phyloP scores from a whole-genome alignment of 2,113 vertebrate genomes.

The Scophthalmus maximus region DNA sequence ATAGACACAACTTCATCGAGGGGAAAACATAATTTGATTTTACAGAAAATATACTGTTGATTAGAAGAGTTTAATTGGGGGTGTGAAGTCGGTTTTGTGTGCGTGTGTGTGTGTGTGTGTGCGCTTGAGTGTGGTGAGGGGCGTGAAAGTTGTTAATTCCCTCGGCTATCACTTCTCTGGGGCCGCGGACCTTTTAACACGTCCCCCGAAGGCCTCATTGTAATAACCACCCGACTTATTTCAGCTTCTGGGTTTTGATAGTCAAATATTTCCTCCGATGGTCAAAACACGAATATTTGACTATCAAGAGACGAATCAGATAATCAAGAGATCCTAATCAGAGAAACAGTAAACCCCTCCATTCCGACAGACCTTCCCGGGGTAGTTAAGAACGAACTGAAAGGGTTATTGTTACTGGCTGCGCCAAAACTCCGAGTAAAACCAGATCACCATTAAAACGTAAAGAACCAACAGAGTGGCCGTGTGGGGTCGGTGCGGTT shows the following conservation, averaged over 20 bases:
- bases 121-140: neutral
- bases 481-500: no score
- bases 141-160: constrained; percentile 69
- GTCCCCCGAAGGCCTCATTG: neutral
- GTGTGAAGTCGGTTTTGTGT: neutral
- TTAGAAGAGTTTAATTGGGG: neutral
- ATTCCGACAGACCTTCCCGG: neutral
- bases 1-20: neutral
- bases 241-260: constrained; percentile 21
- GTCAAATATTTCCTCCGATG: constrained; percentile 7
- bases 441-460: neutral
- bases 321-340: constrained; percentile 3
- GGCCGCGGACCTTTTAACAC: neutral
- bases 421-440: neutral
- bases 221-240: neutral
- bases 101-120: neutral
- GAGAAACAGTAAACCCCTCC: neutral
- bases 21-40: neutral
- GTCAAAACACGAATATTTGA: constrained; percentile 12
- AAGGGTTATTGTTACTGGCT: no score
- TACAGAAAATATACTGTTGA: neutral
- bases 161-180: constrained; percentile 62
- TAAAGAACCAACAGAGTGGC: neutral
- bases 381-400: no score
- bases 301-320: neutral